These are phyloP conservation scores for Drosophila dunni DNA, from an alignment of 1,140 invertebrate genomes.

Conservation along the genomic window DNA sequence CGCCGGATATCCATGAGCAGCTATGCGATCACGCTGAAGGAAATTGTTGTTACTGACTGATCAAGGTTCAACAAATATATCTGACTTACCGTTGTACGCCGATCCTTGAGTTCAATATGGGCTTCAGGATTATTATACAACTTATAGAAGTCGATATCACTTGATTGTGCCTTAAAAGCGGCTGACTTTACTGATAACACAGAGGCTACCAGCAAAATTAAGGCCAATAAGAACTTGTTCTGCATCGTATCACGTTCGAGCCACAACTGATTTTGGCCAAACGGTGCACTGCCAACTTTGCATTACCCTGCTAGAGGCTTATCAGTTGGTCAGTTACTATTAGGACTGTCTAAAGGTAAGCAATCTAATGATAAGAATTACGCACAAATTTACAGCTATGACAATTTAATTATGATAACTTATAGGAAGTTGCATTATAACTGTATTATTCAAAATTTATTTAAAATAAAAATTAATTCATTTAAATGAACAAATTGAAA, in stretches of 20 bases:
- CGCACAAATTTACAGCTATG: background rate
- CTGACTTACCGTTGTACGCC: constrained; percentile 58
- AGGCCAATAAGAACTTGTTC: background rate
- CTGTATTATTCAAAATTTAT: too few species aligned
- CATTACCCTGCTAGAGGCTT: background rate
- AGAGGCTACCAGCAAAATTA: constrained; percentile 16
- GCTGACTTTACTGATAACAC: constrained; percentile 6
- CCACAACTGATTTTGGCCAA: constrained; percentile 3
- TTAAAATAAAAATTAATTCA: too few species aligned
- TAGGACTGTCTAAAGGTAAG: constrained; percentile 11
- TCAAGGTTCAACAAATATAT: too few species aligned
- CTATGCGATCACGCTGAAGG: constrained; percentile 56
- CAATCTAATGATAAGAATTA: constrained; percentile 11
- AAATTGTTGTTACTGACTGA: background rate
- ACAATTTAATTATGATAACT: too few species aligned
- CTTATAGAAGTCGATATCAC: constrained; percentile 58
- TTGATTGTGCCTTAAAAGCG: constrained; percentile 18
- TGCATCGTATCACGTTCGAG: constrained; percentile 29
- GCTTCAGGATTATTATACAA: constrained; percentile 64
- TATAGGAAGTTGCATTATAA: too few species aligned
- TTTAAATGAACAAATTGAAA: too few species aligned
- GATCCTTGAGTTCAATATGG: constrained; percentile 38
- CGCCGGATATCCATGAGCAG: constrained; percentile 85
- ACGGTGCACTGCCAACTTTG: constrained; percentile 8
- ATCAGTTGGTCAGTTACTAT: constrained; percentile 24